phyloP scores from a whole-genome alignment of 2,888 invertebrate species.

The Melipona bicolor region DNA sequence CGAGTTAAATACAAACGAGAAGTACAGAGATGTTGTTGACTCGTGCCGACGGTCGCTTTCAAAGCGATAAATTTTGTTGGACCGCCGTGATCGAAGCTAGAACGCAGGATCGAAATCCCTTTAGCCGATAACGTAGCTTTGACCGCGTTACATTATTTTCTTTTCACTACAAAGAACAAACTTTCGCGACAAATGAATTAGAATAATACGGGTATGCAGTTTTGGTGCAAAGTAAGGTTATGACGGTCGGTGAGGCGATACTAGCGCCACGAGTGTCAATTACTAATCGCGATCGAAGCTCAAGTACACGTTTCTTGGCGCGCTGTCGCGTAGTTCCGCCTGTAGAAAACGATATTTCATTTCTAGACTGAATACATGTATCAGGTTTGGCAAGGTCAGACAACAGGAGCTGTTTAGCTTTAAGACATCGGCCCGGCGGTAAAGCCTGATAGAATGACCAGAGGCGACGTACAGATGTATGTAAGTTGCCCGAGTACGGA shows the following conservation, averaged over 20 bases:
- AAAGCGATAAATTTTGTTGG: constrained; percentile 30
- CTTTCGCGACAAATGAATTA: too few species aligned
- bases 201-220: too few species aligned
- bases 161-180: too few species aligned
- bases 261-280: too few species aligned
- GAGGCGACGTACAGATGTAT: constrained; percentile 20
- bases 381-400: background rate
- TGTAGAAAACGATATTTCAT: background rate
- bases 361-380: too few species aligned
- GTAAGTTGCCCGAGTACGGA: constrained; percentile 53
- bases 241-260: too few species aligned
- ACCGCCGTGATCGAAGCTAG: background rate
- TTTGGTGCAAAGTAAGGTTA: too few species aligned
- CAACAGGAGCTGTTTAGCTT: constrained; percentile 24
- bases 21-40: constrained; percentile 39
- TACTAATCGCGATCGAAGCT: background rate
- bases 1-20: constrained; percentile 54
- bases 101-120: constrained; percentile 25
- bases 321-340: background rate
- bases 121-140: background rate
- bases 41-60: constrained; percentile 21
- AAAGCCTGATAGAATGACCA: constrained; percentile 38
- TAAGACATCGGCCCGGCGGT: background rate
- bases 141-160: background rate
- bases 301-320: background rate